phyloP scores from a whole-genome alignment of 2,888 invertebrate species.

The Morinoia aosen region DNA sequence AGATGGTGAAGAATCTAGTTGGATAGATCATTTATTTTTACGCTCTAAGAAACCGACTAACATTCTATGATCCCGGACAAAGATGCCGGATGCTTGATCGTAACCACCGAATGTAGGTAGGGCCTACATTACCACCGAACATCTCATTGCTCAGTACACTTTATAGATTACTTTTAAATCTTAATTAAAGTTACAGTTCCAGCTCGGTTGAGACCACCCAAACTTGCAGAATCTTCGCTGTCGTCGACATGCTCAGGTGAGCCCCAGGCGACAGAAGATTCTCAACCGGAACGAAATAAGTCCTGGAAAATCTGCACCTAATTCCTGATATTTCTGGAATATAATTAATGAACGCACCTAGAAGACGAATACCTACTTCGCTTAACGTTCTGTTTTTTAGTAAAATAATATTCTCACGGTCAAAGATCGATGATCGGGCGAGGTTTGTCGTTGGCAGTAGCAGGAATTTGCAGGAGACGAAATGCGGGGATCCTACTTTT shows the following conservation, averaged over 20 bases:
- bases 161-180: neutral
- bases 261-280: neutral
- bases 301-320: neutral
- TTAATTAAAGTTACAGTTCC: neutral
- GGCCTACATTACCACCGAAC: neutral
- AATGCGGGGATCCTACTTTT: conserved; percentile 4
- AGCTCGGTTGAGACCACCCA: conserved; percentile 5
- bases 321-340: neutral
- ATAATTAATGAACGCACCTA: neutral
- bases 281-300: conserved; percentile 1
- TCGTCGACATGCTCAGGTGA: conserved; percentile 31
- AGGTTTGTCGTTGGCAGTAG: conserved; percentile 6
- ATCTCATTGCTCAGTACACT: neutral
- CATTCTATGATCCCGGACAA: neutral
- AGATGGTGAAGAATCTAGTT: neutral
- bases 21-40: neutral
- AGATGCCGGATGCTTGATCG: neutral
- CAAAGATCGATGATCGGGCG: neutral
- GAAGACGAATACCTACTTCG: neutral
- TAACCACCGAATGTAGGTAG: neutral
- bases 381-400: neutral
- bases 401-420: neutral
- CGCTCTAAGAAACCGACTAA: neutral
- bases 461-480: neutral
- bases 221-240: neutral